phyloP scores from a whole-genome alignment of 2,797 vertebrate species.

The Peromyscus nudipes region DNA sequence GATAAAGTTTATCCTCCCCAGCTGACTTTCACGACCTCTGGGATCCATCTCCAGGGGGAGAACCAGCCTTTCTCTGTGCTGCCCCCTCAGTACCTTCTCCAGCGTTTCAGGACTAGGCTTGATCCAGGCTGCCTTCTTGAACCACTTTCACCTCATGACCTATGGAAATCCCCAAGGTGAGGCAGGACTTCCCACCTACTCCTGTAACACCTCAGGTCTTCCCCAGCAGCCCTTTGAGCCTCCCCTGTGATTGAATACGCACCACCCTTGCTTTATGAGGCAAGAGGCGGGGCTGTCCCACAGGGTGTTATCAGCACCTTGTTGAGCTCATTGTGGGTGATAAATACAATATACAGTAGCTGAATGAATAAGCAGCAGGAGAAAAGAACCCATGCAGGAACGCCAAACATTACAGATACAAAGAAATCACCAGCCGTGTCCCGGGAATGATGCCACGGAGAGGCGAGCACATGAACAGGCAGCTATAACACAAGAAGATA shows the following conservation, averaged over 20 bases:
- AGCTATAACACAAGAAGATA: background rate
- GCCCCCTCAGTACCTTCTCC: background rate
- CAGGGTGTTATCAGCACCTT: background rate
- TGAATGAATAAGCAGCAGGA: constrained; percentile 25
- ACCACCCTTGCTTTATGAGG: background rate
- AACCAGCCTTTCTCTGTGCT: background rate
- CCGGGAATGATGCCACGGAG: background rate
- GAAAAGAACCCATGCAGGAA: background rate
- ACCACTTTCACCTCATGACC: background rate
- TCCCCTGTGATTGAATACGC: background rate
- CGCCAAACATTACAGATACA: background rate
- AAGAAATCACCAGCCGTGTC: constrained; percentile 5
- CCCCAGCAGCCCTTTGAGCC: background rate
- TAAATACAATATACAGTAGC: background rate
- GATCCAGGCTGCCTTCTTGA: background rate
- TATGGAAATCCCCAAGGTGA: background rate
- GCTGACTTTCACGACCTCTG: background rate
- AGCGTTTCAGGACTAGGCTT: background rate
- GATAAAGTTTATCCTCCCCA: background rate
- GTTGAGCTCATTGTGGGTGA: background rate
- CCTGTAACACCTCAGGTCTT: rapidly evolving
- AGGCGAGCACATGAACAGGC: background rate
- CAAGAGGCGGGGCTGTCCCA: background rate
- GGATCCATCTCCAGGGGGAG: background rate
- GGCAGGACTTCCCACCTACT: background rate